Evolutionary conservation across 2,888 invertebrate genomes (phyloP).

Genomic region (Limenitis arthemis): DNA sequence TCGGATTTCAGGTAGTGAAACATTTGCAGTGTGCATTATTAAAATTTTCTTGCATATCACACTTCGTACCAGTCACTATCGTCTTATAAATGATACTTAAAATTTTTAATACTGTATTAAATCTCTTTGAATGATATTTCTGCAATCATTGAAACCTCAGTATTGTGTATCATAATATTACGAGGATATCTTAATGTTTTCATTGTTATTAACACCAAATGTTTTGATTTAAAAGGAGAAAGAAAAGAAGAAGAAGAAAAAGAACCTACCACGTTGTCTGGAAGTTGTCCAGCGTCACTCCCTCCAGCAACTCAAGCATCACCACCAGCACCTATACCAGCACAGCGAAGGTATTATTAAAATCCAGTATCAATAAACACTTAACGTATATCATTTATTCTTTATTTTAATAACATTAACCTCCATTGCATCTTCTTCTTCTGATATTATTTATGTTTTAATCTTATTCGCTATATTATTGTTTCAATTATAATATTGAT

Average conservation of each 20-base stretch:
- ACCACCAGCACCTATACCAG: constrained; percentile 61
- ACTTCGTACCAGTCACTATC: too few species aligned
- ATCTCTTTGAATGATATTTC: too few species aligned
- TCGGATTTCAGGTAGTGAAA: not conserved
- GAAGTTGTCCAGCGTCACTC: constrained; percentile 61
- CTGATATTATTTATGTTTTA: not conserved
- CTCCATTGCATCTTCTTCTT: not conserved
- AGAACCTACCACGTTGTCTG: constrained; percentile 44
- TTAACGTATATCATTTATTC: not conserved
- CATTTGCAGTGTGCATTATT: too few species aligned
- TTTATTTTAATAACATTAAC: not conserved
- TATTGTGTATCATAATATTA: too few species aligned
- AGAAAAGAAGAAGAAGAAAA: constrained; percentile 46
- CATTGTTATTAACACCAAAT: not conserved
- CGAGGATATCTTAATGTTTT: not conserved
- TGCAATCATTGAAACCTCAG: too few species aligned
- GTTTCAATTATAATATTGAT: too few species aligned
- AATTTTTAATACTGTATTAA: too few species aligned
- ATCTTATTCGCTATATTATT: too few species aligned
- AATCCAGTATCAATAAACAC: constrained; percentile 3
- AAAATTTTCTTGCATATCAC: too few species aligned
- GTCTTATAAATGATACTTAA: too few species aligned
- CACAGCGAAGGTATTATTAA: constrained; percentile 58
- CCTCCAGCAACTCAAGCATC: constrained; percentile 53
- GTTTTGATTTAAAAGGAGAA: constrained; percentile 39